Percentiles rank a stretch among this genome's conserved stretches.
Evolutionary conservation across 2,888 invertebrate species (phyloP).

Genomic region (Gerris lacustris): DNA sequence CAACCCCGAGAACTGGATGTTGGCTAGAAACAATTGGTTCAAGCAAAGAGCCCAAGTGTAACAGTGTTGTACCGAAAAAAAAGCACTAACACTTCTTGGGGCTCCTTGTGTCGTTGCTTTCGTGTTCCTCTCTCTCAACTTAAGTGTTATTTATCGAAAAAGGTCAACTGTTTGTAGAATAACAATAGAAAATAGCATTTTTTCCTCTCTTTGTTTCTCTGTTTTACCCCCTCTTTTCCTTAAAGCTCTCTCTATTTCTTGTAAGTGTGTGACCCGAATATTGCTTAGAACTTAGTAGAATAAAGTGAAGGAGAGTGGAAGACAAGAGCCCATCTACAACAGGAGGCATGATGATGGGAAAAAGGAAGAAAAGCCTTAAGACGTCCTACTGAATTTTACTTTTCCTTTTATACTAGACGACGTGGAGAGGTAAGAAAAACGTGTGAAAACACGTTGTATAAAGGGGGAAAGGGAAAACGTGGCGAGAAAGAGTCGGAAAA

Average conservation of each 20-base stretch:
- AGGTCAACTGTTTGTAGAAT: constrained; percentile 1
- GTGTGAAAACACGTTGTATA: no score
- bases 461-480: no score
- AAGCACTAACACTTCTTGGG: no score
- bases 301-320: background rate
- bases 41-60: no score
- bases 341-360: background rate
- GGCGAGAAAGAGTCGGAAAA: no score
- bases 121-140: background rate
- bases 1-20: no score
- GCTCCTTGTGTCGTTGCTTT: background rate
- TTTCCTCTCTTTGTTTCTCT: background rate
- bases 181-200: background rate
- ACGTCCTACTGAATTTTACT: no score
- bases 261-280: background rate
- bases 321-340: no score
- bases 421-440: no score
- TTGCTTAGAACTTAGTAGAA: background rate
- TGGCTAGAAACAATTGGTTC: no score
- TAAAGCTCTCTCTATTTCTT: background rate
- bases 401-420: no score
- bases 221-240: background rate
- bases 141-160: background rate
- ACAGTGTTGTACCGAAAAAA: no score
- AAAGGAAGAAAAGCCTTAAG: background rate